Base-by-base conservation (phyloP, 92 coral and sea anemone species). In the Epizoanthus rinbou region DNA sequence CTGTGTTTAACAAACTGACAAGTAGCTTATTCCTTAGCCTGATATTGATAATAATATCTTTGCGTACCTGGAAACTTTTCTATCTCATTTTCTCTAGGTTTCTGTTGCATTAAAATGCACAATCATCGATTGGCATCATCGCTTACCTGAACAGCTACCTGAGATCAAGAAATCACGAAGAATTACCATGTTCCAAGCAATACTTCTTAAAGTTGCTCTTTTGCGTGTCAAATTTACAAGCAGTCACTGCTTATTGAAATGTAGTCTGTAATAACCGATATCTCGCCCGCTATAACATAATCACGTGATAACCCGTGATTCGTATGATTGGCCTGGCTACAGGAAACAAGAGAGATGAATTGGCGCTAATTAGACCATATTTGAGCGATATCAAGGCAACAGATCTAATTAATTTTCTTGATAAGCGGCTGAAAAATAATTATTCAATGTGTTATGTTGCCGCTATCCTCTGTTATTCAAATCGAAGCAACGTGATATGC, bases 401-500 rank as follows among this genome's bases (percentile, higher is more conserved):
- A 17, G 39, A 67, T 33, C 73, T 67, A 67, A 67, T 67, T 67
- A 13, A 33, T 67, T 67, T 67, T 67, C 39, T 67, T 37, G 35
- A 37, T 67, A 67, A 33, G 31, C 73, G 73, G 33, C 21, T 33
- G 39, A 33, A 37, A 33, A 67, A 28, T 0, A 67, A 28, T 67
- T 67, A 67, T 67, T 67, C 11, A 67, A 67, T 28, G 50, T 10
- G 15, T 24, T 41, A 41, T 31, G 54, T 47, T 47, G 72, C 72
- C 72, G 72, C 72, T 28, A 25, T 67, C 72, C 72, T 67, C 21
- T 67, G 72, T 67, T 67, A 67, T 67, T 67, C 72, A 67, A 67
- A 67, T 67, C 17, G 73, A 67, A 4, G 50, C 73, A 67, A 67
- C 73, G 13, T 33, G 73, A 67, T 6, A 67, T 19, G 17, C 22